Conservation (phyloP, 1,140 invertebrate species). For the Panagrolaimus sp. region DNA sequence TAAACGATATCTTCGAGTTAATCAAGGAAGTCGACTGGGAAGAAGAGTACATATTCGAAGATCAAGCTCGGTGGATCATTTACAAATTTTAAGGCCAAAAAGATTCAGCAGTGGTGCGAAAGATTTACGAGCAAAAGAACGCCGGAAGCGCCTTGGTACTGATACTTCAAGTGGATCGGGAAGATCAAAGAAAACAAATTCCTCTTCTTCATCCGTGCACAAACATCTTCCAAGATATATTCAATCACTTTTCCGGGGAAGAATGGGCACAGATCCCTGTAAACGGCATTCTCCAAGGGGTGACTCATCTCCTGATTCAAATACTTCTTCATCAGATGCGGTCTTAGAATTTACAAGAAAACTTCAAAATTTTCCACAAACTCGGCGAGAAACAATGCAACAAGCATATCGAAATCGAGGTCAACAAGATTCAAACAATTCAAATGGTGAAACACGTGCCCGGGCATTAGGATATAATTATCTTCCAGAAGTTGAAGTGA, state of each 20-base stretch:
- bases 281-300: conserved; percentile 50
- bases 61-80: conserved; percentile 52
- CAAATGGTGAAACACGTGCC: conserved; percentile 23
- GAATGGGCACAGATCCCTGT: conserved; percentile 52
- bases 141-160: conserved; percentile 52
- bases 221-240: conserved; percentile 58
- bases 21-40: conserved; percentile 51
- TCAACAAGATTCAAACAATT: conserved; percentile 51
- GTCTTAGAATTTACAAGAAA: conserved; percentile 57
- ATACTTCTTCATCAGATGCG: conserved; percentile 52
- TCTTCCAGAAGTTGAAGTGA: conserved; percentile 54
- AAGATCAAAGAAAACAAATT: conserved; percentile 52
- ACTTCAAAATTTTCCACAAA: conserved; percentile 55
- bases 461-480: conserved; percentile 46
- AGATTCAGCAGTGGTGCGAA: conserved; percentile 56
- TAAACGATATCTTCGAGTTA: conserved; percentile 55
- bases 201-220: conserved; percentile 44
- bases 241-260: conserved; percentile 51
- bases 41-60: conserved; percentile 53
- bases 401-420: conserved; percentile 47
- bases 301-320: conserved; percentile 54
- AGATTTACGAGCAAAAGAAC: conserved; percentile 50
- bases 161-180: conserved; percentile 54
- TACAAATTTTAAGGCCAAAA: conserved; percentile 50
- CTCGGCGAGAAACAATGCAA: conserved; percentile 52